Evolutionary conservation across 2,888 invertebrate species (phyloP).

Genomic region (Drosophila hamatofila): DNA sequence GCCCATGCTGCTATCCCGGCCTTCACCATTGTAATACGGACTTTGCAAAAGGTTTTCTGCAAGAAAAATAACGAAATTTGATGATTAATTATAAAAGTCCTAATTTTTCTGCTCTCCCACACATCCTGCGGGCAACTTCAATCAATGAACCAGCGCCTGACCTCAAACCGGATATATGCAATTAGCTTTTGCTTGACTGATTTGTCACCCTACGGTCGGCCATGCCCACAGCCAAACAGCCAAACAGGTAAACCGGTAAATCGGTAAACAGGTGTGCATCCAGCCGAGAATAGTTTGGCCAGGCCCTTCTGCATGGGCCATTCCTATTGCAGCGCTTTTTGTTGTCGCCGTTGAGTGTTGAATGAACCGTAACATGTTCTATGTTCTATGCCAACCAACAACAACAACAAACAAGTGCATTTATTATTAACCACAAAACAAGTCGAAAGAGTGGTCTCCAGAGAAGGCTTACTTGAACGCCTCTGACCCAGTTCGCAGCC

Average conservation of each 20-base stretch:
- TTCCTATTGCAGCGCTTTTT: slow-evolving; percentile 21
- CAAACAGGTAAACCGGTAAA: not conserved
- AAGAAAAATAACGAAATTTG: slow-evolving; percentile 15
- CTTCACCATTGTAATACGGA: slow-evolving; percentile 74
- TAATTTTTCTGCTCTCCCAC: not conserved
- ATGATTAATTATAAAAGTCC: not conserved
- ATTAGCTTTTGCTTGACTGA: slow-evolving; percentile 48
- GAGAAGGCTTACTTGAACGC: slow-evolving; percentile 29
- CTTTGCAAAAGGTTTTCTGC: slow-evolving; percentile 80
- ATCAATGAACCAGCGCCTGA: slow-evolving; percentile 38
- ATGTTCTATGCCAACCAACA: slow-evolving; percentile 43
- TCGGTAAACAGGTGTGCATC: slow-evolving; percentile 55
- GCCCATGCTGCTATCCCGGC: slow-evolving; percentile 72
- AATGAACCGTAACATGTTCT: slow-evolving; percentile 71
- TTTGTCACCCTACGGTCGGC: slow-evolving; percentile 39
- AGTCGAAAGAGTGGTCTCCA: slow-evolving; percentile 4
- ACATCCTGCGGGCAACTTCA: not conserved
- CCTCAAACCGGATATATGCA: slow-evolving; percentile 56
- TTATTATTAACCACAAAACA: slow-evolving; percentile 45
- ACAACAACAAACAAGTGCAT: slow-evolving; percentile 32
- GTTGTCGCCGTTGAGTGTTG: slow-evolving; percentile 32
- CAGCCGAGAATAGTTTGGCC: slow-evolving; percentile 61
- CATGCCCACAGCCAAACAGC: slow-evolving; percentile 3
- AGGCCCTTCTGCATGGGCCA: slow-evolving; percentile 22
- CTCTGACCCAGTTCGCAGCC: slow-evolving; percentile 69